Evolutionary conservation across 1,140 invertebrate genomes (phyloP), one percentile per base, ranked within the genome.

Genomic region (Sitodiplosis mosellana): DNA sequence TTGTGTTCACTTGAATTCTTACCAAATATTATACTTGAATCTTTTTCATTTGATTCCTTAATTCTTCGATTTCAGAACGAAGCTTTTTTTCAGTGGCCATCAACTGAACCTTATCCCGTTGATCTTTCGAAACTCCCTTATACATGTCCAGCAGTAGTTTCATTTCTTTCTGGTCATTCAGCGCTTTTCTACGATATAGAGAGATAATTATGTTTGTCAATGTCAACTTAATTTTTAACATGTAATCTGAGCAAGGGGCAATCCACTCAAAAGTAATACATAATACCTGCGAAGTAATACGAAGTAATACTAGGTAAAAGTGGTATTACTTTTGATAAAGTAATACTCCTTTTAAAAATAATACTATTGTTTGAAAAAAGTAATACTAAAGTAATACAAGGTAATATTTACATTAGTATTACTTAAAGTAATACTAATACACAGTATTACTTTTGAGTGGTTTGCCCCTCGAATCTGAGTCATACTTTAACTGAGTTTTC

Each of bases 111-210:
- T 95, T 95, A 59, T 97, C 92, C 18, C 92, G 70, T 61, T 91
- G 87, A 59, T 97, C 92, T 69, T 96, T 96, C 40, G 88, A 86
- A 17, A 90, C 86, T 37, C 87, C 85, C 72, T 96, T 96, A 66
- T 95, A 94, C 88, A 95, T 95, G 59, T 97, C 92, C 50, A 96
- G 68, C 6, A 96, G 64, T 7, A 97, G 66, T 62, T 96, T 96
- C 78, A 96, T 76, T 66, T 90, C 87, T 60, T 88, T 88, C 63
- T 87, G 85, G 60, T 91, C 86, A 59, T 87, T 89, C 27, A 87
- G 75, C 43, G 89, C 83, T 74, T 94, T 94, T 63, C 88, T 94
- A 57, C n/a, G n/a, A n/a, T 14, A 67, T 66, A 19, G 48, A 55
- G 44, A 49, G 37, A n/a, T n/a, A 38, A 34, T n/a, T n/a, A n/a